phyloP scores from a whole-genome alignment of 2,888 invertebrate species.

The Deroplatys truncata region DNA sequence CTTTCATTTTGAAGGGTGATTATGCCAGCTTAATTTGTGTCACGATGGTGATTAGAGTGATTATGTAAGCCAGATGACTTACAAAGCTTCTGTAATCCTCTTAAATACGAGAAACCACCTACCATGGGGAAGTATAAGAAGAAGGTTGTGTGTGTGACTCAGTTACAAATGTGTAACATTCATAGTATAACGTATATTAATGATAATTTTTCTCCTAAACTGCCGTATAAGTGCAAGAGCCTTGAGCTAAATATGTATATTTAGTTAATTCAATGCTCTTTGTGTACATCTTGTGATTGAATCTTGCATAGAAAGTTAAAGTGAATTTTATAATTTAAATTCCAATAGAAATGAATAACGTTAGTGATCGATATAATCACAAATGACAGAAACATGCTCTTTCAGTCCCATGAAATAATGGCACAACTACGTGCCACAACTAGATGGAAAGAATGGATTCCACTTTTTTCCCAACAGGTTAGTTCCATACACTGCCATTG shows the following conservation, averaged over 20 bases:
- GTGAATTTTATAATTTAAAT: neutral
- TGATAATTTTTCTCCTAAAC: neutral
- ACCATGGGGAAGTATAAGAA: neutral
- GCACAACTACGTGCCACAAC: slow-evolving; percentile 42
- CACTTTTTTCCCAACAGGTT: slow-evolving; percentile 79
- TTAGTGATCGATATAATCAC: neutral
- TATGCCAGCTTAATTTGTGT: neutral
- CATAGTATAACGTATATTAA: neutral
- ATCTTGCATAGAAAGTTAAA: neutral
- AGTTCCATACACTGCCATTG: slow-evolving; percentile 20
- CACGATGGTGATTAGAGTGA: neutral
- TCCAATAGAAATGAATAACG: neutral
- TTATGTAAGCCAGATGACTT: neutral
- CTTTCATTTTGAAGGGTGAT: neutral
- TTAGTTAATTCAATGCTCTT: neutral
- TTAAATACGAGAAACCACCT: neutral
- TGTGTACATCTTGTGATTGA: neutral
- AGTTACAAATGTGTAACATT: neutral
- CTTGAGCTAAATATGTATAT: neutral
- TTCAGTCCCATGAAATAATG: slow-evolving; percentile 28
- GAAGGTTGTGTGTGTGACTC: neutral
- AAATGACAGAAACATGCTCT: neutral
- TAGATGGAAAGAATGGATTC: slow-evolving; percentile 74
- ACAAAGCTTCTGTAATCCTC: neutral
- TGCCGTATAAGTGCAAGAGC: neutral